Base-by-base conservation (phyloP, 23 tunicate genomes). In the Diplosoma virens region DNA sequence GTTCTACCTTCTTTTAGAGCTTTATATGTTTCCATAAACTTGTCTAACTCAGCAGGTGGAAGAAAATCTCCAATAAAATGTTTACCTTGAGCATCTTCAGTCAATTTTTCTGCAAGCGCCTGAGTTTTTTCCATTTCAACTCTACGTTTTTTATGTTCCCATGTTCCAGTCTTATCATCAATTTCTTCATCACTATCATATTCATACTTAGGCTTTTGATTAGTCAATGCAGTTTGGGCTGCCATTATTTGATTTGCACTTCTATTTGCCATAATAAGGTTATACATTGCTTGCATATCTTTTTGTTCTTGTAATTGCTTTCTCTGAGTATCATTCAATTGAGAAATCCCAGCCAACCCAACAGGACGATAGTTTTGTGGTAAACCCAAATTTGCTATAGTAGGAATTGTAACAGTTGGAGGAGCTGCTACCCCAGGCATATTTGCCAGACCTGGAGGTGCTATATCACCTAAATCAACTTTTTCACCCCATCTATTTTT, bases 401-500 rank as follows among this genome's bases (percentile, higher is more conserved):
- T 18, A 25, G 2, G 41, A 55, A 66, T 59, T 9, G 36, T 36
- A 33, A 52, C 36, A 17, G 75, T 81, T 53, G 73, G 66, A 33
- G 75, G 72, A 24, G 48, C 47, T 2, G 81, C 37, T 54, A 90
- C 67, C 25, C 89, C 92, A 2, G 92, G 87, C 21, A 92, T 76
- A 24, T 63, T 50, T 16, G 92, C 97, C 37, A 84, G 26, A 14
- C 97, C 97, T 28, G 92, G 92, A 45, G 97, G 97, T 2, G 97
- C 97, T 55, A 90, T 74, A 0, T 84, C 90, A 33, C 77, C 76
- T 7, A 84, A 56, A 48, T 92, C 97, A 1, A 85, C 84, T 85
- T 92, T 92, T 27, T 92, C 97, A 45, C 97, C 97, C 97, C 97
- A 92, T 47, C 97, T 61, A 76, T 87, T 92, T 63, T 90, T 90